Evolutionary conservation across 2,888 invertebrate species (phyloP), one percentile per base, ranked within the genome.

Genomic region (Ypsolopha scabrella): DNA sequence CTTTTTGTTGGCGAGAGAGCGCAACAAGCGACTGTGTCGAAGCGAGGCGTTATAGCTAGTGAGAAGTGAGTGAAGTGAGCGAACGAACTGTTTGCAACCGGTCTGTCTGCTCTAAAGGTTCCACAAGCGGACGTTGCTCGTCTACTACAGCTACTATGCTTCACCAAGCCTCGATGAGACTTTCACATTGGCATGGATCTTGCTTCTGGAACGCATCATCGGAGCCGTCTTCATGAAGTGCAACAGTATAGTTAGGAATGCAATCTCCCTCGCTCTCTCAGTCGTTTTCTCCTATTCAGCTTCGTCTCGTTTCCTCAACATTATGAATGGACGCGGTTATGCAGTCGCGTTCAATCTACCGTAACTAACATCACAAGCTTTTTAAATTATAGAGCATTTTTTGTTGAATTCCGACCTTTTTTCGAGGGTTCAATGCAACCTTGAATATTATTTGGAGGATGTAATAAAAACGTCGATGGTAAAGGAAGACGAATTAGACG

Each of bases 181-280:
- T 45, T 45, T 45, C 45, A n/a, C 45, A 14, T 11, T 37, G 9
- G 8, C 36, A 11, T 37, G 39, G 34, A 10, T 48, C 39, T 9
- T 39, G 39, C 24, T 24, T 24, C 36, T 11, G n/a, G 1, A 37
- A 14, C 8, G 35, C 4, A 24, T 24, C 24, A 4, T 33, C 37
- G 11, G 36, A 3, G 0, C 8, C 33, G 7, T 13, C 13, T 62
- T 68, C 63, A 65, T 57, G 58, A 59, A 52, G 41, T 51, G 52
- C 50, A 53, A 46, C 49, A 50, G 53, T 33, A 41, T 6, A 60
- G 57, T 57, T 64, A 60, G 81, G 83, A 82, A 85, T 83, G 82
- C 85, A 81, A 81, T 82, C 80, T 80, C 74, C 72, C 77, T 82
- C 68, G 71, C 82, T 81, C 81, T 78, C 76, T 81, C 81, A 65